Base-by-base conservation (phyloP, 2,888 invertebrate species). In the Baronia brevicornis region DNA sequence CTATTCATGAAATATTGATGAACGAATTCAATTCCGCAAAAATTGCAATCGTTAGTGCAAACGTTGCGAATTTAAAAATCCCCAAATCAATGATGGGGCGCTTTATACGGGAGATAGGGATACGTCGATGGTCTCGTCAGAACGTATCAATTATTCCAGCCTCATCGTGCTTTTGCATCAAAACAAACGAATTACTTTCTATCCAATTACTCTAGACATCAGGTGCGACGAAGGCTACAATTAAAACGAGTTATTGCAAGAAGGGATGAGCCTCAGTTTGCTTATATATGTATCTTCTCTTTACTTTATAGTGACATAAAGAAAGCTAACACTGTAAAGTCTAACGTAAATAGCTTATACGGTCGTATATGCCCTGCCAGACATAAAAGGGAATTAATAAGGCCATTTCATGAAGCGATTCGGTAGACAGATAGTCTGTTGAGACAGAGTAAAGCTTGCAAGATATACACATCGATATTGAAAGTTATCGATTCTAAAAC, bases 321-420 rank as follows among this genome's bases (percentile, higher is more conserved):
- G 82, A 79, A 80, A 69, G 66, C 65, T 61, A 62, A 60, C 61
- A 66, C 47, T 69, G 63, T 74, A 73, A 75, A 77, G 54, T 67
- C 53, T 60, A 55, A 64, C 65, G 59, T 70, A 71, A 73, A 75
- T 69, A 67, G 71, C 61, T 67, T 65, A 67, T 63, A 68, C 60
- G 57, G 44, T 46, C 64, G 60, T 60, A 51, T 75, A 69, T 69
- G 74, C 64, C 54, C 56, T 51, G 43, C 48, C 51, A 62, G 62
- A 75, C 69, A 67, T 79, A 74, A 79, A 79, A 60, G 70, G 63
- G 77, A 77, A 82, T 84, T 84, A 84, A 84, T 80, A 82, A 77
- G 78, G 60, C 73, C 50, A 75, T 82, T 80, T 54, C 65, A 62
- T 43, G 54, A 48, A 72, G 58, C 71, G 72, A 74, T 78, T 67